These are phyloP conservation scores for Trematocara marginatum DNA, from an alignment of 2,113 vertebrate genomes.

Conservation along the genomic window DNA sequence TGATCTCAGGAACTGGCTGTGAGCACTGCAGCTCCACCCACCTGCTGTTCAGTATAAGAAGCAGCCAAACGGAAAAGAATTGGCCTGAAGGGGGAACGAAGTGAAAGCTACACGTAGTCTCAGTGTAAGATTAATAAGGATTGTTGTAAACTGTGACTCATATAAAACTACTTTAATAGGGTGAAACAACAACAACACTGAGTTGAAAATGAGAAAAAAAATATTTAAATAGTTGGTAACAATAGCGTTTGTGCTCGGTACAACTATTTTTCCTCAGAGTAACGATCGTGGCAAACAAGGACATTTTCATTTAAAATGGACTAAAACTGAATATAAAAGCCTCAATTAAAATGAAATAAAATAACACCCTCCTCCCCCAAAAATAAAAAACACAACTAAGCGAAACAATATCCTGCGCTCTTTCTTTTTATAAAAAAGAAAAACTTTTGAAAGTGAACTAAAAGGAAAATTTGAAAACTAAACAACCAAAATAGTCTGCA, in stretches of 20 bases:
- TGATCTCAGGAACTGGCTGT: not conserved
- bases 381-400: not conserved
- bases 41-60: not conserved
- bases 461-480: not conserved
- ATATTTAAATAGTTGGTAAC: not conserved
- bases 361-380: fast-evolving
- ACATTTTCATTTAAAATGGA: not conserved
- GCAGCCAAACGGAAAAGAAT: not conserved
- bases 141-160: not conserved
- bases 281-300: not conserved
- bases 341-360: not conserved
- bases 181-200: not conserved
- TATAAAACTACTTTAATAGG: not conserved
- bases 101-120: not conserved
- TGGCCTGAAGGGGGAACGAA: not conserved
- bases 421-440: not conserved
- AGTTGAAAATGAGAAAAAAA: not conserved
- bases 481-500: not conserved
- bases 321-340: not conserved
- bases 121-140: not conserved
- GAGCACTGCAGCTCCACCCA: not conserved
- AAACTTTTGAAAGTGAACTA: not conserved
- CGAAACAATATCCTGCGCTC: not conserved
- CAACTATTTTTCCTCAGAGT: not conserved
- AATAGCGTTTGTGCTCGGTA: not conserved